Base-by-base conservation (phyloP, 2,888 invertebrate species). In the Volucella zonaria region DNA sequence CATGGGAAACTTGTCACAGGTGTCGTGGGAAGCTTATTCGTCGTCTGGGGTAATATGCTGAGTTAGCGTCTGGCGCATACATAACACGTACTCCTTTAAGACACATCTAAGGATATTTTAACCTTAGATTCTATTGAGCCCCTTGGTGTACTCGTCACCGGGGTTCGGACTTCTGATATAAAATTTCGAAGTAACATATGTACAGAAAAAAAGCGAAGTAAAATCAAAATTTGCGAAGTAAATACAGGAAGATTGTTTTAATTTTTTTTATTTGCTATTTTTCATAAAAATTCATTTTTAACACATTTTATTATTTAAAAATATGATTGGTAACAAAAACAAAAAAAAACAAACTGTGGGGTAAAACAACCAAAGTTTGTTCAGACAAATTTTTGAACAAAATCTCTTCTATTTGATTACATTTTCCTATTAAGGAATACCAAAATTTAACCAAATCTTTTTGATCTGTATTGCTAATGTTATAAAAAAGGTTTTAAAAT, bases 401-500 rank as follows among this genome's bases (percentile, higher is more conserved):
- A 45, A 15, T n/a, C 45, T 73, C 61, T 23, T 58, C 58, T 8
- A 70, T 8, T 8, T 12, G 11, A 58, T 58, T 70, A 45, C 31
- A n/a, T 70, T 23, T 47, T 15, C 23, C n/a, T 49, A 56, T 73
- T 42, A 73, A 18, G n/a, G 62, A 62, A 4, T 45, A 62, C 61
- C 61, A 73, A 62, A 54, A 73, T 2, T 23, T 49, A 45, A 61
- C 31, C 14, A 54, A 45, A 14, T 62, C 54, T 14, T 47, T 9
- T 45, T 73, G 47, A 31, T 73, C 31, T 12, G 45, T 18, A 4
- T 70, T 58, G 15, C 73, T 66, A 49, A 75, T 66, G 15, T 66
- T 49, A 12, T 75, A n/a, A 14, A 68, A 47, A 6, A 11, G 31
- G 15, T 23, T 47, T 18, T 11, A 42, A 64, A 51, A 74, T 74